Conservation (phyloP, 2,888 invertebrate genomes). For the Torymus auratus region DNA sequence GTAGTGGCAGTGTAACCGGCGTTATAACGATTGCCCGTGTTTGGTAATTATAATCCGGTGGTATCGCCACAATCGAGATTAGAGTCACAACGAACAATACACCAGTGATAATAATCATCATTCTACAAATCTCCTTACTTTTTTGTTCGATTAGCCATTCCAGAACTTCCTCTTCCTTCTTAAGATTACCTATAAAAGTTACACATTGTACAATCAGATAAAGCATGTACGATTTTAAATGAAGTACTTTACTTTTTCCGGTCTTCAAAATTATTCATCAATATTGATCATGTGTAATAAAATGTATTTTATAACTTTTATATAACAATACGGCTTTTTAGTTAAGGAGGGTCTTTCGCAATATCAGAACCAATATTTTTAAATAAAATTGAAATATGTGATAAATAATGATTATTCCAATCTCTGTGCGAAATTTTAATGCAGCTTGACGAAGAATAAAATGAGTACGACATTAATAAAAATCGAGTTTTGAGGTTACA, state of each 20-base stretch:
- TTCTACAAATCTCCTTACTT: slow-evolving; percentile 86
- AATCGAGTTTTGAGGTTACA: too few species aligned
- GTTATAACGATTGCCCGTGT: slow-evolving; percentile 73
- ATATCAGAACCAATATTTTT: too few species aligned
- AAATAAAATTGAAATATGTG: too few species aligned
- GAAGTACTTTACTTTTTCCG: slow-evolving; percentile 24
- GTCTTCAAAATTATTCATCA: not conserved
- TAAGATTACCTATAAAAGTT: slow-evolving; percentile 91
- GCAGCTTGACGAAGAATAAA: too few species aligned
- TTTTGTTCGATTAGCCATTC: slow-evolving; percentile 97
- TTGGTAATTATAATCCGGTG: slow-evolving; percentile 73
- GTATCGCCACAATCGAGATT: slow-evolving; percentile 75
- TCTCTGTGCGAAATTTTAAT: too few species aligned
- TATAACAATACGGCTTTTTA: too few species aligned
- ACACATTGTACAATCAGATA: slow-evolving; percentile 51
- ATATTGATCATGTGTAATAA: too few species aligned
- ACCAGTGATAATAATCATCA: slow-evolving; percentile 77
- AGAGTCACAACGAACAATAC: slow-evolving; percentile 77
- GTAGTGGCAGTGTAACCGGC: slow-evolving; percentile 70
- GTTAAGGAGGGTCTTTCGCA: too few species aligned
- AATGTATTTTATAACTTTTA: too few species aligned
- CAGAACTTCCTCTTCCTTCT: slow-evolving; percentile 95
- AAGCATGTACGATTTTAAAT: slow-evolving; percentile 14
- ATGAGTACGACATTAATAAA: too few species aligned
- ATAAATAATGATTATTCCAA: too few species aligned